These are phyloP conservation scores for Dyspetes luteomarginatus DNA, from an alignment of 2,888 invertebrate genomes.

Conservation along the genomic window DNA sequence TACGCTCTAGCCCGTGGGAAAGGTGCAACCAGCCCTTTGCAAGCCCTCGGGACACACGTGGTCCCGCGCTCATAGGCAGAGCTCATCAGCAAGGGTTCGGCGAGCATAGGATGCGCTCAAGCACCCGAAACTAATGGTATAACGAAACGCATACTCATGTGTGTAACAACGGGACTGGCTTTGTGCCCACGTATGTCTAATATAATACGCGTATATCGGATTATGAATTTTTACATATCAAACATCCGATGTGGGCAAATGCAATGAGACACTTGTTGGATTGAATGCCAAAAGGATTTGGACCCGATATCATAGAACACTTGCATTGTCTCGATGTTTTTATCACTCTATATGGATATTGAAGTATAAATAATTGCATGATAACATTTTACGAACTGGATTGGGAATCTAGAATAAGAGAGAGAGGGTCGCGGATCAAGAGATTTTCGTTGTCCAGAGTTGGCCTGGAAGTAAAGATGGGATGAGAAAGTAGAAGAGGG, in stretches of 20 bases:
- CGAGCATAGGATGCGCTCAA: conserved; percentile 60
- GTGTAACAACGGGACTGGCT: too few relatives aligned
- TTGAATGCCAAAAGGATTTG: conserved; percentile 19
- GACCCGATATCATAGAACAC: too few relatives aligned
- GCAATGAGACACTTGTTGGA: conserved; percentile 61
- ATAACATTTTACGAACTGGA: conserved; percentile 19
- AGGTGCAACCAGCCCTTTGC: conserved; percentile 53
- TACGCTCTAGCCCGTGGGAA: conserved; percentile 60
- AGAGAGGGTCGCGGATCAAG: background rate
- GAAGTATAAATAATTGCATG: background rate
- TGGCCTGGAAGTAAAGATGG: background rate
- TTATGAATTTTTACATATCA: conserved; percentile 51
- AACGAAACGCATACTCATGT: conserved; percentile 33
- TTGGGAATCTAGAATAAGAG: conserved; percentile 1
- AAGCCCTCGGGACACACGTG: conserved; percentile 56
- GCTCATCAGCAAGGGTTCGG: conserved; percentile 45
- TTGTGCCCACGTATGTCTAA: conserved; percentile 25
- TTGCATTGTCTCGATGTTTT: too few relatives aligned
- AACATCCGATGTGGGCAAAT: conserved; percentile 11
- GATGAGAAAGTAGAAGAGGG: background rate
- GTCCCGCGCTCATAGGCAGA: background rate
- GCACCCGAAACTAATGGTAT: conserved; percentile 64
- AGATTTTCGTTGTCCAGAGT: conserved; percentile 16
- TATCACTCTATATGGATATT: background rate
- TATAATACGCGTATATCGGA: conserved; percentile 30